Base-by-base conservation (phyloP, 2,113 vertebrate genomes). In the Connochaetes taurinus region DNA sequence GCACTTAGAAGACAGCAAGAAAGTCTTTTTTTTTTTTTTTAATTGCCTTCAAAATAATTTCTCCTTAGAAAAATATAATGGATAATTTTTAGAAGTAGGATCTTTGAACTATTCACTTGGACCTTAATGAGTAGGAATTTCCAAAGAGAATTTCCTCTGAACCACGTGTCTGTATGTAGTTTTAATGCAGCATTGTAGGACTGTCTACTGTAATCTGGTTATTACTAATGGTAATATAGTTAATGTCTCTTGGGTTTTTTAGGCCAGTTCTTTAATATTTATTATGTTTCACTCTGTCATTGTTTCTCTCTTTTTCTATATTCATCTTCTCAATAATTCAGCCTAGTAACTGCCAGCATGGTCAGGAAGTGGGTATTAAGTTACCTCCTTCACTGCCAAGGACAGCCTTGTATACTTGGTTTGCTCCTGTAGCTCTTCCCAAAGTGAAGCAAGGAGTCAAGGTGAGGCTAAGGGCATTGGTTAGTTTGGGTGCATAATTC, bases 311-410 rank as follows among this genome's bases (percentile, higher is more conserved):
- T 78, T 40, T 23, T 87, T 58, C 31, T 93, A 45, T 9, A 45
- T 45, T 82, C 82, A 55, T 90, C 94, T 98, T 96, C 86, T 96
- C 95, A 80, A n/a, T 96, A 95, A 92, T 1, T 11, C 64, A 64
- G 50, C 89, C 80, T 82, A 92, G 71, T 47, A 92, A 90, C 53
- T 64, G 36, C 71, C 87, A n/a, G 0, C 1, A 0, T 50, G 40
- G 16, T 89, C 67, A 95, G 29, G 97, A 98, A 97, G 88, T 52
- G 57, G 78, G 81, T 97, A 83, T 94, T 97, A n/a, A 8, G 94
- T 95, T 90, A 93, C 64, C 1, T 80, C 36, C 88, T 82, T 95
- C 58, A 10, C 50, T 71, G 71, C 83, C 82, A 91, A 81, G 64
- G 96, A 80, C 78, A 87, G 50, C 81, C 78, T 86, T 84, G 78